phyloP scores from a whole-genome alignment of 2,797 vertebrate genomes.

The Chaetodon trifasciatus region DNA sequence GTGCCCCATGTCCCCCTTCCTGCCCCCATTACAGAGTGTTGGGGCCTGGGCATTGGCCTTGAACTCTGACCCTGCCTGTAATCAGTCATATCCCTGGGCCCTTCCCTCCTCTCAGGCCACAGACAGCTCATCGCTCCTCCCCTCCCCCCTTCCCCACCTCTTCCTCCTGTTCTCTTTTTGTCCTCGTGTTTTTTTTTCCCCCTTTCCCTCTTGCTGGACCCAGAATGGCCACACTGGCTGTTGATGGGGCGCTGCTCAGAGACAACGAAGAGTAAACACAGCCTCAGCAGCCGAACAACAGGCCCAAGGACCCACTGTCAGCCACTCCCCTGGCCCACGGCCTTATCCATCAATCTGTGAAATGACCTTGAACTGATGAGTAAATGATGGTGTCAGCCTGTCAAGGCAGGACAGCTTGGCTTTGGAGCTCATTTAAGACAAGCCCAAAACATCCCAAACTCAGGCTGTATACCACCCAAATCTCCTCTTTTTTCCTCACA shows the following conservation, averaged over 20 bases:
- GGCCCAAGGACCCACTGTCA: constrained; percentile 67
- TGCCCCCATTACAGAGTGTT: constrained; percentile 70
- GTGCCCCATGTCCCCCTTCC: constrained; percentile 64
- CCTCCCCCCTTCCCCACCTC: constrained; percentile 53
- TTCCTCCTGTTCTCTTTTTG: constrained; percentile 73
- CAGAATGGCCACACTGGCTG: constrained; percentile 77
- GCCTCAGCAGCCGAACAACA: constrained; percentile 73
- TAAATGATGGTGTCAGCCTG: constrained; percentile 81
- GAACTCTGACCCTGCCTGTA: constrained; percentile 86
- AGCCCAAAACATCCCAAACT: constrained; percentile 74
- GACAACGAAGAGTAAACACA: constrained; percentile 77
- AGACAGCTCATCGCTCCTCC: constrained; percentile 81
- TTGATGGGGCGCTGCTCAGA: constrained; percentile 76
- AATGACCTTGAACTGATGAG: constrained; percentile 83
- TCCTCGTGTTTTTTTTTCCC: constrained; percentile 49
- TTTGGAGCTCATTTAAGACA: constrained; percentile 56
- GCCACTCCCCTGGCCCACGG: constrained; percentile 77
- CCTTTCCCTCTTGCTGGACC: constrained; percentile 72
- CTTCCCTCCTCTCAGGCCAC: constrained; percentile 78
- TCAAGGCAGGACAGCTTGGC: constrained; percentile 68
- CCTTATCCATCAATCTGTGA: constrained; percentile 76
- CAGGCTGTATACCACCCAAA: constrained; percentile 27
- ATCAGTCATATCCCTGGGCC: constrained; percentile 90
- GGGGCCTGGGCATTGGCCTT: constrained; percentile 80
- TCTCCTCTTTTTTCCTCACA: constrained; percentile 28